These are phyloP conservation scores for Cygnus buccinator DNA, from an alignment of 2,113 vertebrate species.

Conservation along the genomic window DNA sequence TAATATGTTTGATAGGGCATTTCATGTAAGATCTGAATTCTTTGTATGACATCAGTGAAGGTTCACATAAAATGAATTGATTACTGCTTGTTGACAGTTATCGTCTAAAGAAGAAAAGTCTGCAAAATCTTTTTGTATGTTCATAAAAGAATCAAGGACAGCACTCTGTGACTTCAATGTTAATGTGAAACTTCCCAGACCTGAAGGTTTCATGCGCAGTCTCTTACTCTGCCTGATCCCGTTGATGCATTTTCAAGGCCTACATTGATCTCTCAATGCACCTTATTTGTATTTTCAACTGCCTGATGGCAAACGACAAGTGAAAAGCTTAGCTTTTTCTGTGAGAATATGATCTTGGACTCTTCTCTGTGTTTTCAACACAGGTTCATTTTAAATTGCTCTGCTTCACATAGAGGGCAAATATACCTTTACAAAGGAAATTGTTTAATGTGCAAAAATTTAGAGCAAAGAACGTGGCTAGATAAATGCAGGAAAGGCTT, in stretches of 20 bases:
- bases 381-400: not conserved
- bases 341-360: not conserved
- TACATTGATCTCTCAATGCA: not conserved
- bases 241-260: not conserved
- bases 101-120: not conserved
- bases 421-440: not conserved
- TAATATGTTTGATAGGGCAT: not conserved
- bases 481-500: not conserved
- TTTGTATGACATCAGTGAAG: not conserved
- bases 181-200: not conserved
- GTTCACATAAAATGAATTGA: not conserved
- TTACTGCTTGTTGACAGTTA: not conserved
- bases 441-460: not conserved
- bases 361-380: not conserved
- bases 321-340: not conserved
- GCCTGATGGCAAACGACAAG: not conserved
- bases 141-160: not conserved
- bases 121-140: not conserved
- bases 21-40: not conserved
- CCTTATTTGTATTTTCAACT: not conserved
- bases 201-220: not conserved
- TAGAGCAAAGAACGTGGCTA: not conserved
- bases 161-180: not conserved
- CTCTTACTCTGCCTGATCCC: not conserved
- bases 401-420: not conserved